phyloP scores from a whole-genome alignment of 2,113 vertebrate genomes.

The Crypturellus undulatus region DNA sequence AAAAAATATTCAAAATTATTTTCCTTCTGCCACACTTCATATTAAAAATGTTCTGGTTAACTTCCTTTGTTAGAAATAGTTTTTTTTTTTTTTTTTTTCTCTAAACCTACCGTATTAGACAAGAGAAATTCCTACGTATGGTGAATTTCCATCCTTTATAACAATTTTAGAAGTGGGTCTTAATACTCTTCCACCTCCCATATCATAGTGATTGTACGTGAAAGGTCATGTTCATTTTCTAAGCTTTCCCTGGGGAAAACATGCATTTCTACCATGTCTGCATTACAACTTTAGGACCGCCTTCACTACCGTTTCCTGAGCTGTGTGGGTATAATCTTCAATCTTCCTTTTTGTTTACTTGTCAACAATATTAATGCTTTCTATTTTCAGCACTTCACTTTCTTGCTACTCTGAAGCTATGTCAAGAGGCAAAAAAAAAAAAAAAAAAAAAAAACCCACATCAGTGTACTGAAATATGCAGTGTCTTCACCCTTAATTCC shows the following conservation, averaged over 20 bases:
- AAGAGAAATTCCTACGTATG: background rate
- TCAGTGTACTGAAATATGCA: background rate
- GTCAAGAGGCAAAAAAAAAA: constrained; percentile 6
- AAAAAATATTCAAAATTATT: constrained; percentile 27
- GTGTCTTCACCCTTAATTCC: background rate
- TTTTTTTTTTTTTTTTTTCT: constrained; percentile 33
- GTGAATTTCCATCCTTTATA: constrained; percentile 2
- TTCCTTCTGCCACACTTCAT: constrained; percentile 19
- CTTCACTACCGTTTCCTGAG: constrained; percentile 20
- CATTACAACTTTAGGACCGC: background rate
- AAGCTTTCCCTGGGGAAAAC: constrained; percentile 28
- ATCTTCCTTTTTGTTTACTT: constrained; percentile 67
- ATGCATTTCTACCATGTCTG: background rate
- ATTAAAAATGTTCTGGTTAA: constrained; percentile 1
- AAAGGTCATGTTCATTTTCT: constrained; percentile 42
- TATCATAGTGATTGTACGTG: background rate
- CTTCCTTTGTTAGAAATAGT: constrained; percentile 19
- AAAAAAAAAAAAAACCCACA: background rate
- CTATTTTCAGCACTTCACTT: constrained; percentile 43
- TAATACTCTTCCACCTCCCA: background rate
- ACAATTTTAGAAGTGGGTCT: constrained; percentile 7
- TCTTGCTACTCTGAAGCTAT: constrained; percentile 30
- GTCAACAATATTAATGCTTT: constrained; percentile 62
- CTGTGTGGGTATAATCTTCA: constrained; percentile 42
- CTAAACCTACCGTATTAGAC: background rate